Evolutionary conservation across 2,113 vertebrate species (phyloP).

Genomic region (Daubentonia madagascariensis): DNA sequence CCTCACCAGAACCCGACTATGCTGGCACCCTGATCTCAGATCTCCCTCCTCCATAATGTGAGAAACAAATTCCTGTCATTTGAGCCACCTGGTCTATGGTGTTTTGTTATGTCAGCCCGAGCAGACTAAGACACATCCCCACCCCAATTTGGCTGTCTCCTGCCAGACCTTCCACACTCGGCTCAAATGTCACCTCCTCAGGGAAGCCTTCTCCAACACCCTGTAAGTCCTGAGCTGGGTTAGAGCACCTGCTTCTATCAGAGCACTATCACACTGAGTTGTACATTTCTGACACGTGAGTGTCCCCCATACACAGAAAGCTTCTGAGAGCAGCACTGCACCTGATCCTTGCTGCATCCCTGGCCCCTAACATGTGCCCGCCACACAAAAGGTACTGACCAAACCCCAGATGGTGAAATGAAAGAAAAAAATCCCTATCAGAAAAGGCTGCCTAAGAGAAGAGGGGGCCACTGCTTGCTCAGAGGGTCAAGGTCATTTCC

Average conservation of each 20-base stretch:
- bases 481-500: background rate
- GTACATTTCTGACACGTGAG: background rate
- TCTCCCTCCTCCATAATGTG: background rate
- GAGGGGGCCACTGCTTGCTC: background rate
- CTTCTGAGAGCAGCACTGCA: background rate
- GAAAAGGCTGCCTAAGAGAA: background rate
- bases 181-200: background rate
- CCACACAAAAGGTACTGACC: background rate
- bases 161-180: background rate
- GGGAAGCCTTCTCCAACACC: background rate
- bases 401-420: background rate
- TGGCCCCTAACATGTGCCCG: background rate
- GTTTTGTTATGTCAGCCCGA: background rate
- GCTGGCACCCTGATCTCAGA: background rate
- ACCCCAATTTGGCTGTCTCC: background rate
- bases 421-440: background rate
- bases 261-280: background rate
- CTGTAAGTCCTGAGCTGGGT: background rate
- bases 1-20: background rate
- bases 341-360: background rate
- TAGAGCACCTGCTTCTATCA: rapidly evolving
- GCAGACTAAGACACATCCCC: background rate
- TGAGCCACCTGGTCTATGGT: background rate
- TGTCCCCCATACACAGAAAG: background rate
- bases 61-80: background rate